phyloP scores from a whole-genome alignment of 2,888 invertebrate species.

The Helobdella robusta region DNA sequence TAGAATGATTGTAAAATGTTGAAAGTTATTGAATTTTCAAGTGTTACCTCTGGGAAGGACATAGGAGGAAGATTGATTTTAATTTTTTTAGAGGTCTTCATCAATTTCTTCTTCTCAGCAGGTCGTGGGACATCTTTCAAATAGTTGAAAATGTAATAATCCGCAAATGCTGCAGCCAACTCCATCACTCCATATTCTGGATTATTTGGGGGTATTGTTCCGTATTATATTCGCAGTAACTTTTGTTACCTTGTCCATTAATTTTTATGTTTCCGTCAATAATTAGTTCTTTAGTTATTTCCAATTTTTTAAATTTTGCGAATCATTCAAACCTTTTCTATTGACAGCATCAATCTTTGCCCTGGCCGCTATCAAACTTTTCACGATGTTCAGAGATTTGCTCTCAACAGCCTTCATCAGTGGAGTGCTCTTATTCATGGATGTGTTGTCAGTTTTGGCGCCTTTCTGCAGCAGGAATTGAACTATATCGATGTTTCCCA shows the following conservation, averaged over 20 bases:
- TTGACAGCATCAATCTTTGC: slow-evolving; percentile 47
- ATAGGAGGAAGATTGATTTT: neutral
- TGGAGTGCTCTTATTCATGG: slow-evolving; percentile 49
- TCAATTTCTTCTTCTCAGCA: slow-evolving; percentile 20
- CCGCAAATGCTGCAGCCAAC: slow-evolving; percentile 24
- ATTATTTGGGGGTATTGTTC: neutral
- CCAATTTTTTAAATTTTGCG: neutral
- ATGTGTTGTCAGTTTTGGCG: slow-evolving; percentile 45
- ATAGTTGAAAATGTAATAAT: slow-evolving; percentile 22
- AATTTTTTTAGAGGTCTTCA: slow-evolving; percentile 13
- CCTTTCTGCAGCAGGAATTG: slow-evolving; percentile 45
- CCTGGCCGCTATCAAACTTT: slow-evolving; percentile 45
- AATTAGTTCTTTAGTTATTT: neutral
- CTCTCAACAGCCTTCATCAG: slow-evolving; percentile 48
- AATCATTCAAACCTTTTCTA: slow-evolving; percentile 41
- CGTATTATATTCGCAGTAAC: too few species aligned
- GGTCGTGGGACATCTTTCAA: slow-evolving; percentile 9
- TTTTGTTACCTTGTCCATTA: too few species aligned
- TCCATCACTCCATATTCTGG: slow-evolving; percentile 4
- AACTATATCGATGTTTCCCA: slow-evolving; percentile 47
- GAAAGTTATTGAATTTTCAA: too few species aligned
- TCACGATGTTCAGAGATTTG: slow-evolving; percentile 45
- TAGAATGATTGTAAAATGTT: too few species aligned
- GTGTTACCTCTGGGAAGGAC: too few species aligned
- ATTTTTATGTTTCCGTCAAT: too few species aligned